phyloP scores from a whole-genome alignment of 1,140 invertebrate species.

The Lanistes nyassanus region DNA sequence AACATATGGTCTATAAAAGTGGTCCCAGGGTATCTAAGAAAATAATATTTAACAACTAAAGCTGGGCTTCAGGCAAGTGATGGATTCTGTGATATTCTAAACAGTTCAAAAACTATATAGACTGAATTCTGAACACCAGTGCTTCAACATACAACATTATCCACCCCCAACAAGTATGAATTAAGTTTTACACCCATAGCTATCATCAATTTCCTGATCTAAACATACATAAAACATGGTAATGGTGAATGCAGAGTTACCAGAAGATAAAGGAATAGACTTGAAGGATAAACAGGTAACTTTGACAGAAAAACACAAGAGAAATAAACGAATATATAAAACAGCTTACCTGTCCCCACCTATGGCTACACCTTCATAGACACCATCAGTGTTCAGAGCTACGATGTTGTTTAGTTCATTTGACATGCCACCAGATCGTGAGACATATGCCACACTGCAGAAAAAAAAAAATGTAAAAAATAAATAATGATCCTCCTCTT shows the following conservation, averaged over 20 bases:
- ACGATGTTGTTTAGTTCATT: conserved; percentile 99
- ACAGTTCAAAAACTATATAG: background rate
- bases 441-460: conserved; percentile 94
- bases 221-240: too few species aligned
- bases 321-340: background rate
- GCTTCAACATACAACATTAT: too few species aligned
- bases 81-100: background rate
- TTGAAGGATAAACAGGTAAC: too few species aligned
- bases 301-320: too few species aligned
- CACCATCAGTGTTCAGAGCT: conserved; percentile 95
- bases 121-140: too few species aligned
- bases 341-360: conserved; percentile 87
- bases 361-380: conserved; percentile 98
- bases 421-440: conserved; percentile 98
- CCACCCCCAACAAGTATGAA: too few species aligned
- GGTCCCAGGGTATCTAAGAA: conserved; percentile 87
- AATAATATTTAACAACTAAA: background rate
- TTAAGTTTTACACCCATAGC: too few species aligned
- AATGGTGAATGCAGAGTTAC: too few species aligned
- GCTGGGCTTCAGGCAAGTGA: background rate
- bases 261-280: too few species aligned
- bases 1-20: conserved; percentile 98
- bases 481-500: background rate
- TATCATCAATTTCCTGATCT: too few species aligned
- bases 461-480: conserved; percentile 9